These are phyloP conservation scores for Orcinus orca DNA, from an alignment of 2,113 vertebrate genomes.

Conservation along the genomic window DNA sequence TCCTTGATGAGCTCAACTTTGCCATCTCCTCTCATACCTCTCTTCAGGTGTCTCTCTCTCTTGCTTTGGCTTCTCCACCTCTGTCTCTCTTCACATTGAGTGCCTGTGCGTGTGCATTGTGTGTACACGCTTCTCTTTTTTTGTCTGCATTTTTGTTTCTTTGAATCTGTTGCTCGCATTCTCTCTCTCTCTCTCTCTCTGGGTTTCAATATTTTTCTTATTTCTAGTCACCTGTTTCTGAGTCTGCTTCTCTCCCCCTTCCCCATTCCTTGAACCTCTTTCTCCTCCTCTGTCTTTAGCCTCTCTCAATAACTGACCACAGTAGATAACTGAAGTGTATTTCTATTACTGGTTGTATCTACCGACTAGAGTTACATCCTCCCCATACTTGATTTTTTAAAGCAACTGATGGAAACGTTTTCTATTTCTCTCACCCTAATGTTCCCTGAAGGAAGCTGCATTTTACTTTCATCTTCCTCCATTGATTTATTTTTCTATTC, in stretches of 20 bases:
- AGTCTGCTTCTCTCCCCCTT: neutral
- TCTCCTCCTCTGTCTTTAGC: neutral
- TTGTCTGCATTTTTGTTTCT: neutral
- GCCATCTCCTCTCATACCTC: neutral
- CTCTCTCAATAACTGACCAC: neutral
- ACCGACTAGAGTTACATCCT: neutral
- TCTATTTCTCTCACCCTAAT: constrained; percentile 6
- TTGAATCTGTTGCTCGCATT: neutral
- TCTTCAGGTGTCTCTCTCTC: neutral
- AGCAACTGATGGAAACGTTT: neutral
- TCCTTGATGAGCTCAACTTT: neutral
- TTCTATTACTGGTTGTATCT: neutral
- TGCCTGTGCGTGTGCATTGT: neutral
- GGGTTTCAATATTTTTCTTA: neutral
- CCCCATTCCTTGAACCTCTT: neutral
- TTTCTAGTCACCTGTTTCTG: neutral
- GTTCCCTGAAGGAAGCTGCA: constrained; percentile 2
- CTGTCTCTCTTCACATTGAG: neutral
- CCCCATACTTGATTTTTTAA: constrained; percentile 19
- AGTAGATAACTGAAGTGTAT: neutral
- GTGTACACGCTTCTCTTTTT: neutral
- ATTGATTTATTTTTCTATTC: constrained; percentile 40
- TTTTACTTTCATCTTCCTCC: constrained; percentile 20
- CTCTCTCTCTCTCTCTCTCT: neutral
- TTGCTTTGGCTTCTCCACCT: neutral